Conservation (phyloP, 2,113 vertebrate genomes). For the Melospiza melodia region DNA sequence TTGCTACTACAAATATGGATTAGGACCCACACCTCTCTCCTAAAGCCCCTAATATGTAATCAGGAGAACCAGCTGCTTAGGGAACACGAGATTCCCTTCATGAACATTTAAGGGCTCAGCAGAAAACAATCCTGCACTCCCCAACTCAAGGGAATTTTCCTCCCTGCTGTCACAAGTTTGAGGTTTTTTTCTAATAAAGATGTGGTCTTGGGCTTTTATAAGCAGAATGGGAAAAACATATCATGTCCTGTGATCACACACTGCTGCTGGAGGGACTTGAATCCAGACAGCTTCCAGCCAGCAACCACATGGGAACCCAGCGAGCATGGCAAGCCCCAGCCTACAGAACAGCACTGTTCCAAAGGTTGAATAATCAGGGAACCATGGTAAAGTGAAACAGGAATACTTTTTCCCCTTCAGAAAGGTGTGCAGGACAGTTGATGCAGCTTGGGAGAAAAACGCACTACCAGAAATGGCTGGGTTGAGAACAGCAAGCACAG, state of each 20-base stretch:
- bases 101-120: not conserved
- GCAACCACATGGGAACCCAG: not conserved
- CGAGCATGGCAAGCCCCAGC: not conserved
- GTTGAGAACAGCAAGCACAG: not conserved
- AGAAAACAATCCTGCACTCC: not conserved
- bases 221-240: not conserved
- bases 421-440: not conserved
- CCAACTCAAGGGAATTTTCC: not conserved
- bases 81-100: fast-evolving
- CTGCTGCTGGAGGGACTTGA: not conserved
- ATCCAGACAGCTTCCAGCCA: not conserved
- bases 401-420: not conserved
- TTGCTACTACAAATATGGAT: not conserved
- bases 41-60: not conserved
- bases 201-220: not conserved
- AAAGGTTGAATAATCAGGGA: not conserved
- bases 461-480: fast-evolving
- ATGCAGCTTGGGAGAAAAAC: not conserved
- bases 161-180: not conserved
- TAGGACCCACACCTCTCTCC: not conserved
- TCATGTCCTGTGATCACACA: not conserved
- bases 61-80: not conserved
- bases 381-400: not conserved
- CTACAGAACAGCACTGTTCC: not conserved
- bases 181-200: not conserved